phyloP scores from a whole-genome alignment of 2,888 invertebrate species.

The Oscheius myriophilus region DNA sequence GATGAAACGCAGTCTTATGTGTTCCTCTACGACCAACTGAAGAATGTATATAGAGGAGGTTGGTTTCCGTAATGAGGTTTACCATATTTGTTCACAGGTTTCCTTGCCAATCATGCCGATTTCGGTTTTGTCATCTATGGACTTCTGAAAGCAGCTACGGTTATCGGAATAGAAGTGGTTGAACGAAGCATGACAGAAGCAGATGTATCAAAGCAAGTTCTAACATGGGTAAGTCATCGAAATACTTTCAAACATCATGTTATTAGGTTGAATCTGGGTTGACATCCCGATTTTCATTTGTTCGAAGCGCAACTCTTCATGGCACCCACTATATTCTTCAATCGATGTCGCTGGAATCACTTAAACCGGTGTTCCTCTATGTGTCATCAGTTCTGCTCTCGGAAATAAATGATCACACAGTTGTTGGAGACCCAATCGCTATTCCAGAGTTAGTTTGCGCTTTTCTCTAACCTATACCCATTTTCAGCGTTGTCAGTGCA shows the following conservation, averaged over 20 bases:
- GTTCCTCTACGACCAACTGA: conserved; percentile 50
- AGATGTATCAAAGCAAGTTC: conserved; percentile 28
- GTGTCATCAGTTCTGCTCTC: conserved; percentile 27
- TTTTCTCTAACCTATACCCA: neutral
- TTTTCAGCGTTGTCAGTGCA: neutral
- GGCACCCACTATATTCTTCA: conserved; percentile 63
- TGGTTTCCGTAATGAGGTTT: neutral
- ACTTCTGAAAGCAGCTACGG: conserved; percentile 58
- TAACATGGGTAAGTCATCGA: conserved; percentile 24
- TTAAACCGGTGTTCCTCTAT: conserved; percentile 32
- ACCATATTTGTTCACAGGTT: neutral
- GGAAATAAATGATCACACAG: conserved; percentile 12
- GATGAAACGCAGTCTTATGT: conserved; percentile 59
- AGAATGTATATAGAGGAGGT: conserved; percentile 36
- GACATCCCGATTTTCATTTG: conserved; percentile 36
- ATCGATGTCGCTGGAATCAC: conserved; percentile 49
- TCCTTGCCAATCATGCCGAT: conserved; percentile 38
- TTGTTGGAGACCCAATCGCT: conserved; percentile 21
- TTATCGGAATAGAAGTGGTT: conserved; percentile 51
- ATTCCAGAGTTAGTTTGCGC: conserved; percentile 21
- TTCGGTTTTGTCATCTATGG: conserved; percentile 46
- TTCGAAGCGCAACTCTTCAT: conserved; percentile 47
- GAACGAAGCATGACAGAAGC: conserved; percentile 17
- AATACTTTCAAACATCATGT: neutral
- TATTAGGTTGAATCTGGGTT: conserved; percentile 38